These are phyloP conservation scores for Malaclemys terrapin DNA, from an alignment of 2,113 vertebrate genomes.

Conservation along the genomic window DNA sequence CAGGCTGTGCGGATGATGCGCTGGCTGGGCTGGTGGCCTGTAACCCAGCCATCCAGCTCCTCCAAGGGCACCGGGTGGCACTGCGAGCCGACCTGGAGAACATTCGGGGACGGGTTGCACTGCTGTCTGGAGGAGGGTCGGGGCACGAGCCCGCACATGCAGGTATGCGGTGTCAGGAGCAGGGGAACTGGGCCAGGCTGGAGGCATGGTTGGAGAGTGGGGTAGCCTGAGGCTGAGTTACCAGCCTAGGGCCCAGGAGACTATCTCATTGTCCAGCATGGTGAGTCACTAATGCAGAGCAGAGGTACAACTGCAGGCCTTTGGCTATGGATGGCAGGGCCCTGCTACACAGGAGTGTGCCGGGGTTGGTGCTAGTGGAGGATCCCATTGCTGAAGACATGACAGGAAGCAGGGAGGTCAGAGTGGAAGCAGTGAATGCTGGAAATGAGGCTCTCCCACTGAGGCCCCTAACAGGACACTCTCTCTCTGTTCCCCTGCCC, in stretches of 20 bases:
- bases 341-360: neutral
- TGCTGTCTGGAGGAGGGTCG: slow-evolving; percentile 93
- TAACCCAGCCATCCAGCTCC: slow-evolving; percentile 78
- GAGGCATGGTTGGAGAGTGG: neutral
- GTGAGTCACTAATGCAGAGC: neutral
- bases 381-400: neutral
- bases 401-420: neutral
- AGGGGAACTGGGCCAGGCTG: neutral
- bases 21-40: slow-evolving; percentile 86
- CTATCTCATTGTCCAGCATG: neutral
- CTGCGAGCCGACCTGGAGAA: slow-evolving; percentile 84
- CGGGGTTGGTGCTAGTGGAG: neutral
- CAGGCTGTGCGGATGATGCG: slow-evolving; percentile 88
- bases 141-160: slow-evolving; percentile 96
- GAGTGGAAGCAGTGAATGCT: neutral
- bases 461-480: rapidly evolving
- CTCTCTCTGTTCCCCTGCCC: rapidly evolving
- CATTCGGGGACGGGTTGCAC: slow-evolving; percentile 87
- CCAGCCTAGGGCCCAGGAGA: neutral
- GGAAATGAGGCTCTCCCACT: rapidly evolving
- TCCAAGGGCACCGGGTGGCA: slow-evolving; percentile 89
- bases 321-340: neutral
- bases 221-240: neutral
- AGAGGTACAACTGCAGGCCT: neutral
- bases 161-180: slow-evolving; percentile 73